Conservation (phyloP, 2,113 vertebrate species). For the Hemibates koningsi region DNA sequence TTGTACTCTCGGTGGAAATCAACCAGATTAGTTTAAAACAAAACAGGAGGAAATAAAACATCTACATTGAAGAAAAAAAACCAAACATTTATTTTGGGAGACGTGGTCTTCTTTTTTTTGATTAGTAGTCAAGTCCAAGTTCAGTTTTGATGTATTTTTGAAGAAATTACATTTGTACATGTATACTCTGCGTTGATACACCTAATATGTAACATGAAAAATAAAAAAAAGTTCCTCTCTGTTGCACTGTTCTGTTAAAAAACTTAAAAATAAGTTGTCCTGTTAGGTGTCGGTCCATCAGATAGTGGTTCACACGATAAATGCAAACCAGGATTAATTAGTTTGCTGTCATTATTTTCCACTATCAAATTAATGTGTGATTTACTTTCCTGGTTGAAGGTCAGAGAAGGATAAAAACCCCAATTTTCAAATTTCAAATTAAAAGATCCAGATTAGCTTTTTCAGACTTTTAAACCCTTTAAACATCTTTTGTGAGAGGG, state of each 20-base stretch:
- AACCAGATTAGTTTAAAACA: constrained; percentile 20
- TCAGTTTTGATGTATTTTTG: constrained; percentile 69
- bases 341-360: not conserved
- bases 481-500: not conserved
- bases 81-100: constrained; percentile 6
- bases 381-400: not conserved
- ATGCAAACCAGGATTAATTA: not conserved
- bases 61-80: not conserved
- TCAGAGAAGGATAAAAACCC: not conserved
- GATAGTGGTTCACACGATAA: fast-evolving
- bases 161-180: constrained; percentile 67
- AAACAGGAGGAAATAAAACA: constrained; percentile 21
- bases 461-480: fast-evolving
- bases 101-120: constrained; percentile 33
- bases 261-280: not conserved
- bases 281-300: not conserved
- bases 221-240: constrained; percentile 49
- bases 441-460: not conserved
- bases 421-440: not conserved
- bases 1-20: constrained; percentile 48
- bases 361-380: not conserved
- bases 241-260: not conserved
- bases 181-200: constrained; percentile 62
- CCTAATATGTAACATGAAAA: constrained; percentile 61
- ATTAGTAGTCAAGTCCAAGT: constrained; percentile 63